A percentile compares a stretch with the other conserved stretches of the same genome.
Evolutionary conservation across 2,888 invertebrate species (phyloP).

Genomic region (Athalia circularis): DNA sequence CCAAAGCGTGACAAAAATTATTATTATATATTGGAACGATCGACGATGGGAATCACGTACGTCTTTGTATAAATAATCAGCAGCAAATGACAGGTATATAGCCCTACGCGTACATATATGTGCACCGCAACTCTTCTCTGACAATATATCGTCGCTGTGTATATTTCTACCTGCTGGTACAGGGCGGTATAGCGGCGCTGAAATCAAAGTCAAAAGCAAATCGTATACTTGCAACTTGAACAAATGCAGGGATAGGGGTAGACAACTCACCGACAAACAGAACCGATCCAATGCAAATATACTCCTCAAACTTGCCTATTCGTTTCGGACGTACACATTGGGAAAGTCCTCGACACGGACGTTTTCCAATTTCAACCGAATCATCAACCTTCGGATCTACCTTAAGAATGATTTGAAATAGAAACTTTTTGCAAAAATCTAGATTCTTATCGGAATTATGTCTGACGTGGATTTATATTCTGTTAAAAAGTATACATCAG

Average conservation of each 20-base stretch:
- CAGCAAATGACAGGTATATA: background rate
- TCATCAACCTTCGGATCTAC: no score
- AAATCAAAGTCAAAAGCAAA: no score
- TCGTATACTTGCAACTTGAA: no score
- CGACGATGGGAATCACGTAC: background rate
- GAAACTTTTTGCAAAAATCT: no score
- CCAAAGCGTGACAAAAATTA: constrained; percentile 34
- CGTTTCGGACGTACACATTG: background rate
- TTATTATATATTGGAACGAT: background rate
- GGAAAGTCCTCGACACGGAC: background rate
- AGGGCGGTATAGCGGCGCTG: no score
- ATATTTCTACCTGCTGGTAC: no score
- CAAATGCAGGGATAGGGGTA: background rate
- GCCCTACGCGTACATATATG: background rate
- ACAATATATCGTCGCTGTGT: no score
- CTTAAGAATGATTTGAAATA: no score
- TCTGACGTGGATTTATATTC: no score
- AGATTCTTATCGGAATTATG: no score
- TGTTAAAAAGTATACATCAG: no score
- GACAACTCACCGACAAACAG: constrained; percentile 11
- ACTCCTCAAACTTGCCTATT: background rate
- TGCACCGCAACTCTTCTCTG: no score
- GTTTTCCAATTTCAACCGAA: background rate
- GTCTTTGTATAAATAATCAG: background rate
- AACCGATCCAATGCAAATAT: constrained; percentile 35